Conservation (phyloP, 2,797 vertebrate genomes). For the Typhlichthys eigenmanni region DNA sequence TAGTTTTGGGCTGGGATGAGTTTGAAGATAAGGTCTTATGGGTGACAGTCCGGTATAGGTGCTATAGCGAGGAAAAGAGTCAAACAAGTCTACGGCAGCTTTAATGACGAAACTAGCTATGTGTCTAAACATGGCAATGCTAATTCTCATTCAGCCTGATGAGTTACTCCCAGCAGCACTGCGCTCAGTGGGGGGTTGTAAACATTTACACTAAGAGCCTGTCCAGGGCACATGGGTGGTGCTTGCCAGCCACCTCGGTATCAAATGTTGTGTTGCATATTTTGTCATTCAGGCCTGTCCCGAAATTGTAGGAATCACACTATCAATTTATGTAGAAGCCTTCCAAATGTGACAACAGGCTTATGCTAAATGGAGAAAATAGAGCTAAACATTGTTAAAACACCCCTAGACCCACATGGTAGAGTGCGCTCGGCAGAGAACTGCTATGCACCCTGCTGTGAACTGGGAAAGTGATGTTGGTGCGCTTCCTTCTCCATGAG, state of each 20-base stretch:
- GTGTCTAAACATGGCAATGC: conserved; percentile 73
- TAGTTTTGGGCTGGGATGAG: no score
- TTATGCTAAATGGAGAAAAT: conserved; percentile 86
- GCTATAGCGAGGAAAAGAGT: conserved; percentile 35
- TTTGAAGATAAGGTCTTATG: no score
- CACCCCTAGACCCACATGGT: conserved; percentile 88
- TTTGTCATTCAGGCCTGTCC: conserved; percentile 86
- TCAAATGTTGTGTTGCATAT: conserved; percentile 84
- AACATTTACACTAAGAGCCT: conserved; percentile 88
- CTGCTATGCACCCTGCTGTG: conserved; percentile 86
- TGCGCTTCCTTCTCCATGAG: conserved; percentile 81
- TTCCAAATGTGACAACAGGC: conserved; percentile 88
- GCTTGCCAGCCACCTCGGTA: conserved; percentile 85
- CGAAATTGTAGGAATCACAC: conserved; percentile 86
- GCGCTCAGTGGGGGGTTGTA: conserved; percentile 84
- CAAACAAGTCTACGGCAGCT: conserved; percentile 59
- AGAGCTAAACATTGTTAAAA: conserved; percentile 89
- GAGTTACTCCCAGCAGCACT: conserved; percentile 82
- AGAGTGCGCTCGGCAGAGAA: conserved; percentile 79
- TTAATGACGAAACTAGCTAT: conserved; percentile 61
- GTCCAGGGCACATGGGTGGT: conserved; percentile 84
- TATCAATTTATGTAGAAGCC: conserved; percentile 83
- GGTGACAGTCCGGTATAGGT: no score
- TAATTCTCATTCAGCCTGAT: conserved; percentile 78
- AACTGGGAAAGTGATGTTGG: conserved; percentile 87